Evolutionary conservation across 2,888 invertebrate species (phyloP), one percentile per base, ranked within the genome.

Genomic region (Hedya salicella): DNA sequence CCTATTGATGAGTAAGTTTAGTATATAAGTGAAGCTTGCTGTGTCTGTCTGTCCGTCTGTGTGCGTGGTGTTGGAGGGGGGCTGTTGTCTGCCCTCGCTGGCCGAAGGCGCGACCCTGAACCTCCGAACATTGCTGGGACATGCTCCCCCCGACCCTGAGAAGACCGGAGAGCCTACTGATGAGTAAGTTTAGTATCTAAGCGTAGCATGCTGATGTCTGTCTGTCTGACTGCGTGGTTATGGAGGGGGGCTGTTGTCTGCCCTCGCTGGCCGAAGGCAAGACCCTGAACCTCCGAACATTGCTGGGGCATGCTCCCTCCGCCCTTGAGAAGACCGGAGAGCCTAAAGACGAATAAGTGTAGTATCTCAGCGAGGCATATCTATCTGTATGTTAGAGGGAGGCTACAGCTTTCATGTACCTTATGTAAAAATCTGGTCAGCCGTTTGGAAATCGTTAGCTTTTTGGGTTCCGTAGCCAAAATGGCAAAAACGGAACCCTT

Each of bases 171-270:
- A 44, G 6, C 44, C 17, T 17, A 17, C 19, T 19, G 46, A 46
- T 46, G 16, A 30, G n/a, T 94, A 70, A 84, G 83, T 70, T 44
- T 30, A 11, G 4, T 14, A 8, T 1, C 94, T 95, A 62, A 94
- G 96, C 52, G n/a, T n/a, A 25, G 25, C 53, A 85, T 98, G 70
- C 91, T 96, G 82, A 93, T 36, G 97, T 98, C 6, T 91, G 94
- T 69, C 95, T 97, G 11, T 95, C 95, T 75, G 89, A 98, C 56
- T 96, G 96, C 71, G 96, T 96, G 3, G 91, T 98, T 69, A 88
- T 99, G 40, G 99, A 99, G 94, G 99, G 99, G 36, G 99, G 99
- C 1, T 99, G 99, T 88, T 98, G 97, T 81, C 77, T 97, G 46
- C 95, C 96, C 53, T 97, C 98, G 0, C 89, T 99, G 69, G 95